These are phyloP conservation scores for Brachyrhaphis roseni DNA, from an alignment of 2,797 vertebrate species.

Conservation along the genomic window DNA sequence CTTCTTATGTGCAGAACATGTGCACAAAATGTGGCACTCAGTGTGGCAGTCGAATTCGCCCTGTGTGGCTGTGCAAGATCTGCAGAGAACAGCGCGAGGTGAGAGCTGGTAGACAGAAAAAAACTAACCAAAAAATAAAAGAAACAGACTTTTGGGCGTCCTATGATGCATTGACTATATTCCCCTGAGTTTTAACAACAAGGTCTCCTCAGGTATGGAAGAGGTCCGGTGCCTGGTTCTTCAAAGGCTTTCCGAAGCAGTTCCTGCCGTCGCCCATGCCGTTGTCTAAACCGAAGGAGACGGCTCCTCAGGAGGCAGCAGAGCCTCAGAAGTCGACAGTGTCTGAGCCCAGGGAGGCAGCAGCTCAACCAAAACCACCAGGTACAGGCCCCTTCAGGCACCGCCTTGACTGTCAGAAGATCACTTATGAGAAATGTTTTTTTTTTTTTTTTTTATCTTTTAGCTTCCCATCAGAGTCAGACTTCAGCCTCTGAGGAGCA, in stretches of 20 bases:
- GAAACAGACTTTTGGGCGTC: not conserved
- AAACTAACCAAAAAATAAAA: not conserved
- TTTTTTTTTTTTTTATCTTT: not conserved
- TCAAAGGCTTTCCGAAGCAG: slow-evolving; percentile 96
- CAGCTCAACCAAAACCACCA: slow-evolving; percentile 39
- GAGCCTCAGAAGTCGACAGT: slow-evolving; percentile 39
- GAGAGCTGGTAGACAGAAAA: slow-evolving; percentile 44
- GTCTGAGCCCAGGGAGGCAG: slow-evolving; percentile 61
- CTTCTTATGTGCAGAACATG: slow-evolving; percentile 84
- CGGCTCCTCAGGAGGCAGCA: slow-evolving; percentile 52
- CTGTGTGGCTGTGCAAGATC: slow-evolving; percentile 98
- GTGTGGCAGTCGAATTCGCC: slow-evolving; percentile 85
- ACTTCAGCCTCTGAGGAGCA: slow-evolving; percentile 60
- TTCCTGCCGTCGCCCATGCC: slow-evolving; percentile 92
- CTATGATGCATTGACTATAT: not conserved
- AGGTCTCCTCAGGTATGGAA: slow-evolving; percentile 91
- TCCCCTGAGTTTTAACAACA: slow-evolving; percentile 2
- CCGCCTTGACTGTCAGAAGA: not conserved
- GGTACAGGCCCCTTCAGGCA: slow-evolving; percentile 40
- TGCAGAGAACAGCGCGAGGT: slow-evolving; percentile 98
- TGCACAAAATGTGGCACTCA: slow-evolving; percentile 95
- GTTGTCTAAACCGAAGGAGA: slow-evolving; percentile 82
- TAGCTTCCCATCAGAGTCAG: slow-evolving; percentile 68
- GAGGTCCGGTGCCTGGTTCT: slow-evolving; percentile 98
- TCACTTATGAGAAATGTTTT: not conserved